Evolutionary conservation across 2,113 vertebrate genomes (phyloP), one percentile per base, ranked within the genome.

Genomic region (Nymphicus hollandicus): DNA sequence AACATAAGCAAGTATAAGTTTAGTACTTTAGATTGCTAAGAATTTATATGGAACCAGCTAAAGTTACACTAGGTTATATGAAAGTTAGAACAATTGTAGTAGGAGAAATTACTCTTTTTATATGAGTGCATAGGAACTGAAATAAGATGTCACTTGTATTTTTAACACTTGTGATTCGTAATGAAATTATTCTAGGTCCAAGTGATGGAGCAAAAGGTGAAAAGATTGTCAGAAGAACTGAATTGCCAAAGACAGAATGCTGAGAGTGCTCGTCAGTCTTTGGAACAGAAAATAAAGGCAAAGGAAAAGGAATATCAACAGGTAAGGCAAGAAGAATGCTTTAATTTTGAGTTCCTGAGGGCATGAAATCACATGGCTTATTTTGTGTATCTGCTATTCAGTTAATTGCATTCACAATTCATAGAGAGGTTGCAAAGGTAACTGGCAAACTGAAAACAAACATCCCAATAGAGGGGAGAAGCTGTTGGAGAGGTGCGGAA

Each of bases 171-270:
- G 27, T 56, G 12, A 47, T n/a, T 77, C 61, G 44, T 82, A 79
- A 91, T 58, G 96, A 33, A 68, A 95, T 61, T 91, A 12, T 95
- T 56, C 43, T 58, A 99, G 99, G 97, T 98, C 92, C 96, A 97
- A 41, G 70, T 86, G 33, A 47, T 98, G 82, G 99, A 99, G 86
- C 98, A 99, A 76, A 99, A 99, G 92, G 87, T 99, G 91, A 99
- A 98, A 94, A 98, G 98, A 82, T 90, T 99, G 70, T 98, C 98
- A 4, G 99, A 99, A 86, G 99, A 99, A 94, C 97, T 99, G 97
- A 98, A 91, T 71, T 99, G 99, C 94, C 99, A 99, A 93, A 98
- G 99, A 72, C 99, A 99, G 97, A 99, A 99, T 52, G 98, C 98
- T 70, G 99, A 99, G 83, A 99, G 97, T 33, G 89, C 97, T 95